These are phyloP conservation scores for Babyrousa celebensis DNA, from an alignment of 2,797 vertebrate genomes.

Conservation along the genomic window DNA sequence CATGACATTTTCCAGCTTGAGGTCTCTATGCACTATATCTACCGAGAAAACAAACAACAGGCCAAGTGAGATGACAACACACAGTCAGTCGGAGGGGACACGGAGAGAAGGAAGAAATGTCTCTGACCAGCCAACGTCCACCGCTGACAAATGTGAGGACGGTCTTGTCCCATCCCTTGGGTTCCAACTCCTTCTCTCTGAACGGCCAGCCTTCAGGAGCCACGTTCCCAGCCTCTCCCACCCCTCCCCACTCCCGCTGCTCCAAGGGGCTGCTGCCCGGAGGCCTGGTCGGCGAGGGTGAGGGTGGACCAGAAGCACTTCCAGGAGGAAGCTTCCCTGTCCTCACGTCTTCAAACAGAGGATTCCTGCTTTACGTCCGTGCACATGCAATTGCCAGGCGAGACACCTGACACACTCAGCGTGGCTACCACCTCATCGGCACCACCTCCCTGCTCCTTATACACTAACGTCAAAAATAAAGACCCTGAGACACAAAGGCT, in stretches of 20 bases:
- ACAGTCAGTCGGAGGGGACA: not conserved
- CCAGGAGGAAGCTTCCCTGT: no score
- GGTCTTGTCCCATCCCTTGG: not conserved
- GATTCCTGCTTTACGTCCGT: not conserved
- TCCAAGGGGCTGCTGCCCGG: not conserved
- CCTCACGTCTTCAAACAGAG: no score
- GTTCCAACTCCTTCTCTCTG: not conserved
- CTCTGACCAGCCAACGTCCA: constrained; percentile 23
- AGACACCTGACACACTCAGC: constrained; percentile 54
- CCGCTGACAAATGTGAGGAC: not conserved
- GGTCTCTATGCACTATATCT: constrained; percentile 95
- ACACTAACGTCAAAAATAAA: constrained; percentile 57
- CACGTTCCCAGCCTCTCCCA: not conserved
- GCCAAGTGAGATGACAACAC: constrained; percentile 68
- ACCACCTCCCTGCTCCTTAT: constrained; percentile 26
- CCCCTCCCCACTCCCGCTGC: not conserved
- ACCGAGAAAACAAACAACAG: constrained; percentile 85
- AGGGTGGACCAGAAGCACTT: not conserved
- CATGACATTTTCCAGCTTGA: constrained; percentile 97
- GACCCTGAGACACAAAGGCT: not conserved
- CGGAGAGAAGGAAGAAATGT: constrained; percentile 9
- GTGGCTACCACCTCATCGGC: not conserved
- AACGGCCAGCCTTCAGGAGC: not conserved
- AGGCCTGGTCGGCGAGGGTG: no score
- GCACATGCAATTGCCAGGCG: not conserved